phyloP scores from a whole-genome alignment of 2,113 vertebrate species.

The Pimephales promelas region DNA sequence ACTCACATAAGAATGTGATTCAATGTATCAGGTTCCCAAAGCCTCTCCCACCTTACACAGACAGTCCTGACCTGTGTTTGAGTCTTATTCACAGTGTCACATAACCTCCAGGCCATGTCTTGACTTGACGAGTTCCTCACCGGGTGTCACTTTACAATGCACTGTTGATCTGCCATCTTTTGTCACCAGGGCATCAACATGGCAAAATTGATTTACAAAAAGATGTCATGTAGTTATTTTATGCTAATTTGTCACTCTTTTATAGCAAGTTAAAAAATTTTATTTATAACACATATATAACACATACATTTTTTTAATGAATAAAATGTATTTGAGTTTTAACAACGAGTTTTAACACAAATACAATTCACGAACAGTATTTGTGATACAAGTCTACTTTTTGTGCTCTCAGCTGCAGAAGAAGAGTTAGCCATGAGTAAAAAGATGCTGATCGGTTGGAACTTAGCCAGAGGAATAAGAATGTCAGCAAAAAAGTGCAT shows the following conservation, averaged over 20 bases:
- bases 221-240: not conserved
- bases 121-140: conserved; percentile 23
- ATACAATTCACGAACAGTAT: too few species aligned
- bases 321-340: not conserved
- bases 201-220: conserved; percentile 23
- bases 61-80: conserved; percentile 10
- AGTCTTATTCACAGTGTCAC: conserved; percentile 48
- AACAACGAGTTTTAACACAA: too few species aligned
- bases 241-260: not conserved
- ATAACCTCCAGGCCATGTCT: conserved; percentile 30
- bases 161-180: conserved; percentile 28
- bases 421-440: not conserved
- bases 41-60: not conserved
- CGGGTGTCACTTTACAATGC: not conserved
- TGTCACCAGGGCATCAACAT: conserved; percentile 13
- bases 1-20: not conserved
- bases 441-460: conserved; percentile 30
- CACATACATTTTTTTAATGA: not conserved
- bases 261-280: not conserved
- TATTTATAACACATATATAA: not conserved
- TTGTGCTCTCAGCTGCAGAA: conserved; percentile 35
- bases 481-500: conserved; percentile 28
- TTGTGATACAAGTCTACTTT: conserved; percentile 20
- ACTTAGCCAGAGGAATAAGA: conserved; percentile 25
- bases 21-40: not conserved